Evolutionary conservation across 2,888 invertebrate genomes (phyloP).

Genomic region (Syritta pipiens): DNA sequence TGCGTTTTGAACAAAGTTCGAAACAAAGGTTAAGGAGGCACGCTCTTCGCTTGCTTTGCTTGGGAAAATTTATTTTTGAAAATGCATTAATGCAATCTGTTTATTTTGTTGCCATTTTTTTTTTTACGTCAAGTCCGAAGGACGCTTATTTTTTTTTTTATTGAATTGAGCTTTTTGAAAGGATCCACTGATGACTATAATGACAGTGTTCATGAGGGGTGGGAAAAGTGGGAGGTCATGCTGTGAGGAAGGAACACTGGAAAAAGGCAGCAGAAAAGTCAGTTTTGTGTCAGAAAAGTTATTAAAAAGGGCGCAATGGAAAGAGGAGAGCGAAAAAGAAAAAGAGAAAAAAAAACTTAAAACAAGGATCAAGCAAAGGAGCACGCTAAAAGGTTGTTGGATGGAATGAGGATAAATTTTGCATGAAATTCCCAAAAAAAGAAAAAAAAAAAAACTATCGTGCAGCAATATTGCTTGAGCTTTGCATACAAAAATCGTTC

Average conservation of each 20-base stretch:
- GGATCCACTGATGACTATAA: too few species aligned
- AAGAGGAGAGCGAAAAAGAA: neutral
- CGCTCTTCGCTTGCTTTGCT: constrained; percentile 13
- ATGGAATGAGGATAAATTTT: constrained; percentile 19
- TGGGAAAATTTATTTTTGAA: constrained; percentile 34
- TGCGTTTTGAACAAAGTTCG: constrained; percentile 25
- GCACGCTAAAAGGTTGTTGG: neutral
- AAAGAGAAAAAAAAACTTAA: neutral
- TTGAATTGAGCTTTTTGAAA: too few species aligned
- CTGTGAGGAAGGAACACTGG: too few species aligned
- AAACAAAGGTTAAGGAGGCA: constrained; percentile 24
- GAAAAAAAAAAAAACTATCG: constrained; percentile 14
- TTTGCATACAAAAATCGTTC: too few species aligned
- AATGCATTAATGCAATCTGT: constrained; percentile 52
- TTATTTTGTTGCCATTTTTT: constrained; percentile 25
- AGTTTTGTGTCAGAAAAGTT: constrained; percentile 15
- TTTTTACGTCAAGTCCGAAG: too few species aligned
- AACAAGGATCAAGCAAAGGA: neutral
- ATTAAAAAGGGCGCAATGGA: constrained; percentile 11
- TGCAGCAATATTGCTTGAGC: constrained; percentile 36
- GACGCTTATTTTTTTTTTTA: too few species aligned
- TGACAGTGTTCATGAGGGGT: too few species aligned
- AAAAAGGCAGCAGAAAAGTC: neutral
- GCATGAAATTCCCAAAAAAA: constrained; percentile 9
- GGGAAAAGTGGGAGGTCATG: too few species aligned